phyloP scores from a whole-genome alignment of 2,888 invertebrate genomes.

The Prosopocoilus inquinatus region DNA sequence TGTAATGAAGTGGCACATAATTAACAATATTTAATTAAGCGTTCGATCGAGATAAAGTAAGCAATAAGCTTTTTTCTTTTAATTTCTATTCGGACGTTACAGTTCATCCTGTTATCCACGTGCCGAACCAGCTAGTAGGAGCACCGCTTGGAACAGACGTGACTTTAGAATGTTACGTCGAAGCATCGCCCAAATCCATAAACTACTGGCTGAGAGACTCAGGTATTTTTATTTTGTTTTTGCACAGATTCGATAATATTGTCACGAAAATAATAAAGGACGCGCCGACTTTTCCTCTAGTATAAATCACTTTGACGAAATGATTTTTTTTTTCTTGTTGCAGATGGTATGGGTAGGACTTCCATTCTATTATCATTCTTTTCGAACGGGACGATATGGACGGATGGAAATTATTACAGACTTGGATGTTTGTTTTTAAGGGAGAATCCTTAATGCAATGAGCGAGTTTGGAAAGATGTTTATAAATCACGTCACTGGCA shows the following conservation, averaged over 20 bases:
- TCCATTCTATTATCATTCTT: no score
- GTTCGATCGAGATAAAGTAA: neutral
- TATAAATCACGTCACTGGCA: constrained; percentile 41
- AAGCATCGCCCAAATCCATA: constrained; percentile 86
- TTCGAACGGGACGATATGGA: no score
- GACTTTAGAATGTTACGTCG: constrained; percentile 83
- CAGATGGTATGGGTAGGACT: no score
- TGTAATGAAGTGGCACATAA: constrained; percentile 21
- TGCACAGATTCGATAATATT: no score
- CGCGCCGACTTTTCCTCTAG: neutral
- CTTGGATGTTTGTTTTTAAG: no score
- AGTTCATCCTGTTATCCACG: constrained; percentile 91
- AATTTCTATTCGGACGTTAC: constrained; percentile 36
- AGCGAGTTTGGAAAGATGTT: neutral
- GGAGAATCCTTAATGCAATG: no score
- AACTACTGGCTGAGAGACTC: constrained; percentile 88
- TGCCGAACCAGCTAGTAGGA: constrained; percentile 88
- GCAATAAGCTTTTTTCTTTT: neutral
- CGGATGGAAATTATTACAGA: no score
- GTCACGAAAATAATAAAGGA: neutral
- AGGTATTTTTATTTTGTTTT: constrained; percentile 52
- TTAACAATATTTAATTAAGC: constrained; percentile 6
- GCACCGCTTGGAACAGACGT: constrained; percentile 85
- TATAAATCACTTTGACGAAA: no score
- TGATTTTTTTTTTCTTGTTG: no score